A percentile compares a stretch with the other conserved stretches of the same genome.
Conservation (phyloP, 1,140 invertebrate species). For the Drosophila navojoa region DNA sequence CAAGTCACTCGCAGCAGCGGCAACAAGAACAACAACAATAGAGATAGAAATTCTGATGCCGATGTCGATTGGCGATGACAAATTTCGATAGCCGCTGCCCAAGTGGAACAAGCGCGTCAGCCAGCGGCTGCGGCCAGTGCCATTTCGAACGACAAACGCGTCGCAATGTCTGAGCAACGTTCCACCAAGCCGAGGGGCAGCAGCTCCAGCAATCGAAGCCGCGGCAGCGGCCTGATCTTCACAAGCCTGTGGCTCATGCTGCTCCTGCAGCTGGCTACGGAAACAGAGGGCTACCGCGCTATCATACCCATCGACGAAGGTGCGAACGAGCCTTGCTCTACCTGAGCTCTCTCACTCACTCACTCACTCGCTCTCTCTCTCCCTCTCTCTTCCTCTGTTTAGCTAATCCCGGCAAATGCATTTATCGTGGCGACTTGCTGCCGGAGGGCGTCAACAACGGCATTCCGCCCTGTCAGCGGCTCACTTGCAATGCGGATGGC, state of each 20-base stretch:
- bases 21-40: background rate
- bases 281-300: conserved; percentile 57
- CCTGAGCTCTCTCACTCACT: background rate
- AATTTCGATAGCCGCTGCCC: conserved; percentile 22
- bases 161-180: conserved; percentile 54
- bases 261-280: conserved; percentile 10
- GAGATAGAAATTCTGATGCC: conserved; percentile 17
- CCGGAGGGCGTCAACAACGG: conserved; percentile 64
- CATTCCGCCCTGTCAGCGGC: conserved; percentile 71
- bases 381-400: background rate
- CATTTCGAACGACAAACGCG: conserved; percentile 59
- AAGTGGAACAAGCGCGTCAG: conserved; percentile 10
- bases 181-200: conserved; percentile 10
- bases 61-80: conserved; percentile 32
- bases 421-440: conserved; percentile 72
- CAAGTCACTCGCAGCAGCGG: background rate
- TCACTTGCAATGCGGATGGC: conserved; percentile 74
- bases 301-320: conserved; percentile 67
- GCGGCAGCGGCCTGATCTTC: conserved; percentile 25
- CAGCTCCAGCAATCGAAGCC: background rate
- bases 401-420: conserved; percentile 71
- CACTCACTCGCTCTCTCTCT: background rate
- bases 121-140: conserved; percentile 42
- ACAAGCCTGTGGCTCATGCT: conserved; percentile 26
- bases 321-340: conserved; percentile 15